phyloP scores from a whole-genome alignment of 2,888 invertebrate species.

The Drosophila ustulata region DNA sequence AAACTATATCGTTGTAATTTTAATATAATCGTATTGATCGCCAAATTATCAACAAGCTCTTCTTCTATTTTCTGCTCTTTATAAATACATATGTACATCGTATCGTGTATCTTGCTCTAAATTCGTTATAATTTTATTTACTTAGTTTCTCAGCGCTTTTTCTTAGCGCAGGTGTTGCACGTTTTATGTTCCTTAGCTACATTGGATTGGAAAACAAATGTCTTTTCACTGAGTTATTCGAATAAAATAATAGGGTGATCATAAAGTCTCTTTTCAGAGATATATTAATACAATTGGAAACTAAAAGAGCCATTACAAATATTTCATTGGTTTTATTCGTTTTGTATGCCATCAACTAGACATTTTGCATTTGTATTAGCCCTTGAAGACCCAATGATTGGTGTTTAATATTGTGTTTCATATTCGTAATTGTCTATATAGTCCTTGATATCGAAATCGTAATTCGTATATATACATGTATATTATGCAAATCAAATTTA shows the following conservation, averaged over 20 bases:
- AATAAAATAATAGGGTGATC: conserved; percentile 12
- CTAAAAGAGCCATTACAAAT: conserved; percentile 25
- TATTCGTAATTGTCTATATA: conserved; percentile 82
- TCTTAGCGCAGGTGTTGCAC: conserved; percentile 79
- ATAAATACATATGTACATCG: conserved; percentile 38
- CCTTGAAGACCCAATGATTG: conserved; percentile 82
- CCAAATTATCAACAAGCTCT: conserved; percentile 73
- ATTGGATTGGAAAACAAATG: conserved; percentile 29
- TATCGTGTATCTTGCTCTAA: conserved; percentile 42
- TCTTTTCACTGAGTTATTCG: conserved; percentile 13
- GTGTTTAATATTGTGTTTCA: conserved; percentile 84
- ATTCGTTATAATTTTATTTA: conserved; percentile 34
- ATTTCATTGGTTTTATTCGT: conserved; percentile 52
- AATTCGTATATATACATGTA: conserved; percentile 62
- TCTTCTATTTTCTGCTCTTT: conserved; percentile 70
- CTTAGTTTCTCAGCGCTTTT: conserved; percentile 47
- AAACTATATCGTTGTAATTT: conserved; percentile 75
- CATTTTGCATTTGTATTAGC: conserved; percentile 77
- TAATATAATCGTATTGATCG: conserved; percentile 68
- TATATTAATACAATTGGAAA: conserved; percentile 55
- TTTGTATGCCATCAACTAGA: conserved; percentile 78
- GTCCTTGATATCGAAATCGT: conserved; percentile 77
- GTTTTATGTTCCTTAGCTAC: conserved; percentile 78
- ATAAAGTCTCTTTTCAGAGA: conserved; percentile 13
- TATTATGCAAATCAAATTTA: conserved; percentile 61